phyloP scores from a whole-genome alignment of 2,888 invertebrate genomes.

The Scaptomyza flava region DNA sequence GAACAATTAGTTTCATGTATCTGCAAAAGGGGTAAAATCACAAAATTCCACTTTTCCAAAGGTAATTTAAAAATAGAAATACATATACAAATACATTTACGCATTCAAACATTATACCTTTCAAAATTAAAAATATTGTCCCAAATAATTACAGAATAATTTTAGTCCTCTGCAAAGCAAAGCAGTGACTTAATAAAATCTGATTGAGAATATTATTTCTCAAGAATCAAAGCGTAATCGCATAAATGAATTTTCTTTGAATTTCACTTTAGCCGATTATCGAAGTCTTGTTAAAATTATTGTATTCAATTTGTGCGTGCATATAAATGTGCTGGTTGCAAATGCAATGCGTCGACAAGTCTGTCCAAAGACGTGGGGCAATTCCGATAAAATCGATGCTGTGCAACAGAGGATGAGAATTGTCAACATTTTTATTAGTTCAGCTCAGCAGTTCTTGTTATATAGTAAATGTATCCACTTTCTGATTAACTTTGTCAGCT shows the following conservation, averaged over 20 bases:
- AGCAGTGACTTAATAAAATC: too few relatives aligned
- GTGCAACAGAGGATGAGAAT: constrained; percentile 22
- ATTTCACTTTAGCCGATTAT: neutral
- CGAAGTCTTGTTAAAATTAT: neutral
- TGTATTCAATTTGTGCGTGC: neutral
- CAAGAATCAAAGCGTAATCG: neutral
- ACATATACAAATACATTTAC: too few relatives aligned
- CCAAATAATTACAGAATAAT: too few relatives aligned
- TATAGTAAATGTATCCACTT: too few relatives aligned
- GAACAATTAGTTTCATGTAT: neutral
- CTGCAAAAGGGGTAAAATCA: neutral
- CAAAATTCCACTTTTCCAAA: too few relatives aligned
- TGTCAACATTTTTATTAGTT: constrained; percentile 24
- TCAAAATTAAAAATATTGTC: too few relatives aligned
- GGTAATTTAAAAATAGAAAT: too few relatives aligned
- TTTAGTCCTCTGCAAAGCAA: too few relatives aligned
- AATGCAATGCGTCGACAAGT: constrained; percentile 14
- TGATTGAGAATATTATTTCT: too few relatives aligned
- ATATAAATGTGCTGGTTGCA: neutral
- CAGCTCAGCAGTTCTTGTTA: neutral
- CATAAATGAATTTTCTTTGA: neutral
- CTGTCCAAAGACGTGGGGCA: constrained; percentile 18
- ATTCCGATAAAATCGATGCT: constrained; percentile 30
- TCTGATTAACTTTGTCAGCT: too few relatives aligned
- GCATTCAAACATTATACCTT: too few relatives aligned